A percentile compares a stretch with the other conserved stretches of the same genome.
Evolutionary conservation across 2,113 vertebrate species (phyloP).

Genomic region (Andinoacara biseriatus): DNA sequence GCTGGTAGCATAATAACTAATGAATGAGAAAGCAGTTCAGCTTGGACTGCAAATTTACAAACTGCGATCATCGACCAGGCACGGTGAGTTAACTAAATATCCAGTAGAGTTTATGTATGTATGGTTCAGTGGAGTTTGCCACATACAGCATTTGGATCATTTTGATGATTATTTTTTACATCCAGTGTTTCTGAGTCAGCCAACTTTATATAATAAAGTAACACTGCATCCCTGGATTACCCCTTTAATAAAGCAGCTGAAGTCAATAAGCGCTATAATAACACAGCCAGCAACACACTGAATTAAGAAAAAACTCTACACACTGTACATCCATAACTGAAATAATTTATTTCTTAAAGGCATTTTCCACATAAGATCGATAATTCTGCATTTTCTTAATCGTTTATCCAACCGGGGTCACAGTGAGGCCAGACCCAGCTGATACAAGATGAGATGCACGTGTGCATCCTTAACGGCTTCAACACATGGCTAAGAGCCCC

Average conservation of each 20-base stretch:
- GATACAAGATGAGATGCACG: not conserved
- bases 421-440: not conserved
- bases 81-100: not conserved
- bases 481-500: not conserved
- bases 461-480: not conserved
- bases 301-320: not conserved
- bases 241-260: not conserved
- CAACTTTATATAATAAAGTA: conserved; percentile 13
- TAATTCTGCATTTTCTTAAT: not conserved
- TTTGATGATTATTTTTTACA: not conserved
- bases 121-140: not conserved
- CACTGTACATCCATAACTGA: not conserved
- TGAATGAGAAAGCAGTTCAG: not conserved
- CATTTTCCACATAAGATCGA: not conserved
- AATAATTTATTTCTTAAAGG: not conserved
- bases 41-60: not conserved
- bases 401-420: not conserved
- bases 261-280: not conserved
- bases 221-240: not conserved
- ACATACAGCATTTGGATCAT: not conserved
- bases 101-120: not conserved
- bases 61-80: not conserved
- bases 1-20: not conserved
- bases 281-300: not conserved
- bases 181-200: not conserved